These are phyloP conservation scores for Lasioglossum zephyrum DNA, from an alignment of 2,888 invertebrate species.

Conservation along the genomic window DNA sequence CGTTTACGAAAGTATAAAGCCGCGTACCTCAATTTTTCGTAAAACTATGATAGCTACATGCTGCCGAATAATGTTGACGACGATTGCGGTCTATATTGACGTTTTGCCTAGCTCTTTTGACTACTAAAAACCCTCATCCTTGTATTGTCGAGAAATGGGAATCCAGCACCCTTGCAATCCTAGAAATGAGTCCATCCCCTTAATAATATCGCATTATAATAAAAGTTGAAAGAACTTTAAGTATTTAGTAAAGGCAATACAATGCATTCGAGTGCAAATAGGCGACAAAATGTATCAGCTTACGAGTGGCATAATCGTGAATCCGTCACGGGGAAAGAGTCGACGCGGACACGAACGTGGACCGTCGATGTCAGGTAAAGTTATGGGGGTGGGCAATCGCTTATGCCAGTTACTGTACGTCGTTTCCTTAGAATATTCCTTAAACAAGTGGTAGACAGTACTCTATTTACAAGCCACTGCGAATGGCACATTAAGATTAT, in stretches of 20 bases:
- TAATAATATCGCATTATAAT: not conserved
- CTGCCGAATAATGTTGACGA: too few species aligned
- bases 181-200: too few species aligned
- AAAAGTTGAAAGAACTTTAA: not conserved
- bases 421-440: slow-evolving; percentile 59
- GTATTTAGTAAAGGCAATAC: not conserved
- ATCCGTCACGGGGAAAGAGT: not conserved
- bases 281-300: not conserved
- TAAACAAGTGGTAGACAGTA: slow-evolving; percentile 58
- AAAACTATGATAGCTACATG: too few species aligned
- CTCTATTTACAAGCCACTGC: slow-evolving; percentile 83
- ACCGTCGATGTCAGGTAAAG: slow-evolving; percentile 6
- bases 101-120: too few species aligned
- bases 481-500: slow-evolving; percentile 84
- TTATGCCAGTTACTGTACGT: slow-evolving; percentile 57
- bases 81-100: too few species aligned
- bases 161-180: too few species aligned
- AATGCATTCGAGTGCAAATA: not conserved
- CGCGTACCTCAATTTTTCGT: too few species aligned
- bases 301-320: not conserved
- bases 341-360: not conserved
- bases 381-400: slow-evolving; percentile 34
- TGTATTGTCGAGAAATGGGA: too few species aligned
- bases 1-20: too few species aligned
- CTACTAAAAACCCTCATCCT: too few species aligned